Conservation (phyloP, 2,113 vertebrate species). For the Saccopteryx leptura region DNA sequence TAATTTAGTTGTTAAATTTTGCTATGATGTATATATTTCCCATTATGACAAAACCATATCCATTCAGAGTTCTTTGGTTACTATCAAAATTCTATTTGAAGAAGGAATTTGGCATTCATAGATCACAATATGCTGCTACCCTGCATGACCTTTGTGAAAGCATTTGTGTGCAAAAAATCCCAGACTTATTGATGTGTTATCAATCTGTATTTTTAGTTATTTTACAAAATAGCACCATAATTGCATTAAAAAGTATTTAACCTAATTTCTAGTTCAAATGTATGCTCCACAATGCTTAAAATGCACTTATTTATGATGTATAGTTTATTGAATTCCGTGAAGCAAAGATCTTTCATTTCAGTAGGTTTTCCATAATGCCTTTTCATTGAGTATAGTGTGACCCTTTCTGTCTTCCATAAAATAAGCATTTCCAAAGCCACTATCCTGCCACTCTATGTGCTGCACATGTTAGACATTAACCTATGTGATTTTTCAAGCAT, state of each 20-base stretch:
- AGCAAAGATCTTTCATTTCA: slow-evolving; percentile 9
- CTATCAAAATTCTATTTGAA: slow-evolving; percentile 36
- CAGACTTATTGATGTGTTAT: background rate
- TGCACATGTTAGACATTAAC: slow-evolving; percentile 80
- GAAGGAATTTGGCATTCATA: slow-evolving; percentile 42
- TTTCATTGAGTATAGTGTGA: background rate
- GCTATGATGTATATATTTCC: slow-evolving; percentile 19
- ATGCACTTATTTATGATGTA: background rate
- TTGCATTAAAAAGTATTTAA: background rate
- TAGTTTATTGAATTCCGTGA: slow-evolving; percentile 5
- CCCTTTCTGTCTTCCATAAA: slow-evolving; percentile 60
- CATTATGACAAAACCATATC: slow-evolving; percentile 37
- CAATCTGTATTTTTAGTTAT: slow-evolving; percentile 44
- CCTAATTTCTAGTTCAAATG: slow-evolving; percentile 51
- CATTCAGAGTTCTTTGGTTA: background rate
- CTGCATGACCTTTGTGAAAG: background rate
- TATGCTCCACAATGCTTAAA: background rate
- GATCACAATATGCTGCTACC: background rate
- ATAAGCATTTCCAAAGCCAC: slow-evolving; percentile 55
- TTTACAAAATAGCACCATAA: slow-evolving; percentile 3
- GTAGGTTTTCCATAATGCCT: background rate
- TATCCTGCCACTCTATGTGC: slow-evolving; percentile 36
- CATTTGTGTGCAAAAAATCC: background rate
- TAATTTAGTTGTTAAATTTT: slow-evolving; percentile 29
- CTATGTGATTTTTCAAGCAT: slow-evolving; percentile 73